Percentiles rank a stretch among this genome's conserved stretches.
Conservation (phyloP, 53 echinoderm and acorn worm genomes). For the Luidia sarsii region DNA sequence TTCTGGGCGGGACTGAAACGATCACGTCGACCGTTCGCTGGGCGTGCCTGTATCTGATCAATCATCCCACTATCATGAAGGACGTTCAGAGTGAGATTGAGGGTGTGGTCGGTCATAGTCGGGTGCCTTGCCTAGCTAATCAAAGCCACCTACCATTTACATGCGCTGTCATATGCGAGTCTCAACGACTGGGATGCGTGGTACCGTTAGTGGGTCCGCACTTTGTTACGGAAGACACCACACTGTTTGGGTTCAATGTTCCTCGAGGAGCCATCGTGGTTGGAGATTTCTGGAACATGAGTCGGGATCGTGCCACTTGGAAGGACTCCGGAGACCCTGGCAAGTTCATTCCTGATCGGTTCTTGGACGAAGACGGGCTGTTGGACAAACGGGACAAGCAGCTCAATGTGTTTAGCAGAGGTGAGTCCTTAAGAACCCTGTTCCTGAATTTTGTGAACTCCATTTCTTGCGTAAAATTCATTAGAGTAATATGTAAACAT, state of each 20-base stretch:
- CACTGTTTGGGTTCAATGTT: conserved; percentile 36
- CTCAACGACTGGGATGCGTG: conserved; percentile 29
- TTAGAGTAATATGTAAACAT: too few species aligned
- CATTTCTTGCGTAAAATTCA: too few species aligned
- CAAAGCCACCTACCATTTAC: conserved; percentile 31
- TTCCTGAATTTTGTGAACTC: too few species aligned
- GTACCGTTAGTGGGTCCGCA: conserved; percentile 47
- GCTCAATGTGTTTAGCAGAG: conserved; percentile 18
- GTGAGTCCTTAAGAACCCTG: too few species aligned
- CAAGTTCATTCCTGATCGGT: conserved; percentile 42
- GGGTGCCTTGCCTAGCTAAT: conserved; percentile 1
- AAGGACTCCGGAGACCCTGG: conserved; percentile 28
- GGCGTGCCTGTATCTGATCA: conserved; percentile 32
- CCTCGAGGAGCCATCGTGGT: conserved; percentile 45
- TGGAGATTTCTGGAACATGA: conserved; percentile 54
- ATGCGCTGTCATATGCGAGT: conserved; percentile 35
- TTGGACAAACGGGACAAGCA: conserved; percentile 13
- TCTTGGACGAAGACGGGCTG: conserved; percentile 26
- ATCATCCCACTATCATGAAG: conserved; percentile 10
- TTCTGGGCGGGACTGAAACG: conserved; percentile 48
- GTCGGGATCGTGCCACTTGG: conserved; percentile 32
- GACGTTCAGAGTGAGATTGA: conserved; percentile 32
- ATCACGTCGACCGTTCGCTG: conserved; percentile 49
- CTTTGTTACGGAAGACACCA: conserved; percentile 5
- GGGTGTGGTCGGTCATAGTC: not conserved